Conservation (phyloP, 2,888 invertebrate species). For the Meliscaeva auricollis region DNA sequence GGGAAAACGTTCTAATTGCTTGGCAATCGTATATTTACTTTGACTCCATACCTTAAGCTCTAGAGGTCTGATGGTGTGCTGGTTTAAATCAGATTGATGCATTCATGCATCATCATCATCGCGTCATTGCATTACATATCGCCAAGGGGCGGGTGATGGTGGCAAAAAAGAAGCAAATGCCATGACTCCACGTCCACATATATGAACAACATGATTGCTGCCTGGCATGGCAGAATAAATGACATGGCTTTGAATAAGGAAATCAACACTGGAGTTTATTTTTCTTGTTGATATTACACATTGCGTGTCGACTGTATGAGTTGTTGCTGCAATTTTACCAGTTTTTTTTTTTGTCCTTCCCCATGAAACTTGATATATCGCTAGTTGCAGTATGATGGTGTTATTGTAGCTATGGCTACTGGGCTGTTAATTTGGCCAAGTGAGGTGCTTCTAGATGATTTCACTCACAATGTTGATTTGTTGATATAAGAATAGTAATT, state of each 20-base stretch:
- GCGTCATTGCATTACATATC: neutral
- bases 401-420: too few relatives aligned
- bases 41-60: constrained; percentile 16
- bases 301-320: constrained; percentile 3
- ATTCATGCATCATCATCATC: constrained; percentile 57
- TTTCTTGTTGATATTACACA: constrained; percentile 31
- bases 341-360: too few relatives aligned
- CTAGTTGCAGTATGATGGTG: too few relatives aligned
- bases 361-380: too few relatives aligned
- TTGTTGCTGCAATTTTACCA: too few relatives aligned
- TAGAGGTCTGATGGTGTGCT: neutral
- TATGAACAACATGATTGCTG: neutral
- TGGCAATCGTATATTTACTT: constrained; percentile 18
- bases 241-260: constrained; percentile 68
- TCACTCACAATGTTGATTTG: too few relatives aligned
- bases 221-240: constrained; percentile 39
- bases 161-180: constrained; percentile 22
- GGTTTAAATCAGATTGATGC: constrained; percentile 30
- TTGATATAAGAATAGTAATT: too few relatives aligned
- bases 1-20: constrained; percentile 54
- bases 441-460: too few relatives aligned
- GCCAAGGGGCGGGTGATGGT: neutral
- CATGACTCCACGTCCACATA: neutral
- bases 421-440: too few relatives aligned
- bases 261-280: constrained; percentile 60